A percentile compares a stretch with the other conserved stretches of the same genome.
These are phyloP conservation scores for Poeciliopsis paucimaculata DNA, from an alignment of 2,797 vertebrate genomes.

Conservation along the genomic window DNA sequence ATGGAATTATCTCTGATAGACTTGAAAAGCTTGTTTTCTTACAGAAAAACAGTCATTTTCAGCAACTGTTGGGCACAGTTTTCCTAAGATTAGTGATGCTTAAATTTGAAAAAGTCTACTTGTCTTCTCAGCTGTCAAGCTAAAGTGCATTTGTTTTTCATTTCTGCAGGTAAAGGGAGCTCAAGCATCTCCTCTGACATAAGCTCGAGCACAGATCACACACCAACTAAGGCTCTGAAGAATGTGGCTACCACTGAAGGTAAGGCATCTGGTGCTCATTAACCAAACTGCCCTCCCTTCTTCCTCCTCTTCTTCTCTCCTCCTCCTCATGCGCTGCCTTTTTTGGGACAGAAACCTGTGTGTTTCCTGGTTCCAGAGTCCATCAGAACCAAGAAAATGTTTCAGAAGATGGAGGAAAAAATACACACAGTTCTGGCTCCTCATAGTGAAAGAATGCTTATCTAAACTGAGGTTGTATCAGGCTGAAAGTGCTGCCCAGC, in stretches of 20 bases:
- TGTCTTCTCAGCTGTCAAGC: conserved; percentile 22
- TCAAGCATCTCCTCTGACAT: conserved; percentile 99
- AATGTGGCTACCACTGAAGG: conserved; percentile 98
- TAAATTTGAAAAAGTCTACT: conserved; percentile 2
- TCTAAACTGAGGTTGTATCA: conserved; percentile 74
- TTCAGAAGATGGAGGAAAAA: conserved; percentile 40
- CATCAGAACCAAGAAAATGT: conserved; percentile 66
- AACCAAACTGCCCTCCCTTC: conserved; percentile 64
- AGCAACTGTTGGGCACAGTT: background rate
- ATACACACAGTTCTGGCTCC: conserved; percentile 49
- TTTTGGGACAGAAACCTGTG: conserved; percentile 75
- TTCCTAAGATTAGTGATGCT: background rate
- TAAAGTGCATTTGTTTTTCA: conserved; percentile 33
- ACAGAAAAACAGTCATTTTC: background rate
- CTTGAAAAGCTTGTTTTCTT: background rate
- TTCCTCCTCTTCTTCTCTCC: conserved; percentile 20
- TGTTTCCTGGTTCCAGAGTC: conserved; percentile 73
- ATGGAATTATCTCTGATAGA: conserved; percentile 28
- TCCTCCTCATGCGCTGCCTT: conserved; percentile 61
- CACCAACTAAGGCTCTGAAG: conserved; percentile 93
- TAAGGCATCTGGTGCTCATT: conserved; percentile 89
- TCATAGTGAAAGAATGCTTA: conserved; percentile 78
- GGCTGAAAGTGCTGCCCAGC: conserved; percentile 60
- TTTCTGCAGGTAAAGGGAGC: conserved; percentile 93
- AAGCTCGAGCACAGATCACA: conserved; percentile 98